Conservation (phyloP, 2,797 vertebrate genomes). For the Sphaeramia orbicularis region DNA sequence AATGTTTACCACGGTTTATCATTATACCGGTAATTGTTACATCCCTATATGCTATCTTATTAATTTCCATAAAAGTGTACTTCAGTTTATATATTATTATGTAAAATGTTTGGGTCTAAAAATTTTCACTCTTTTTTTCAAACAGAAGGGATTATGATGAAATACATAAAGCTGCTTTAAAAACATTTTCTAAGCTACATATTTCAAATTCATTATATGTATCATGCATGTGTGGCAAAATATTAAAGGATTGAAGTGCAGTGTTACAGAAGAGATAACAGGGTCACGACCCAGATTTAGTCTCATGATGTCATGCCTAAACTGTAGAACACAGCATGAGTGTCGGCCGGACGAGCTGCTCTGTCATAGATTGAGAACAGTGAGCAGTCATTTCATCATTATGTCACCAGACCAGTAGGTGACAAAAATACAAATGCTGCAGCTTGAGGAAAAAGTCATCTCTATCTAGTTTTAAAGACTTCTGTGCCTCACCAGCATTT, state of each 20-base stretch:
- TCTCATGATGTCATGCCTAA: conserved; percentile 30
- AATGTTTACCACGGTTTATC: no score
- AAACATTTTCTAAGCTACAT: conserved; percentile 14
- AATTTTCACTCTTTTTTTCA: not conserved
- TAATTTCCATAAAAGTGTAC: no score
- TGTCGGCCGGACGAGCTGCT: conserved; percentile 30
- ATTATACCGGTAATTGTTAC: no score
- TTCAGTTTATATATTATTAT: no score
- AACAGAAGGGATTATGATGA: conserved; percentile 14
- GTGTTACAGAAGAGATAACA: conserved; percentile 45
- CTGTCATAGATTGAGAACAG: conserved; percentile 35
- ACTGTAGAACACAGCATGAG: conserved; percentile 11
- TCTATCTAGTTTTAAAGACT: not conserved
- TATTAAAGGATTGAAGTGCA: conserved; percentile 37
- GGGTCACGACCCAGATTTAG: conserved; percentile 58
- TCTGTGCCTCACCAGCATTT: conserved; percentile 9
- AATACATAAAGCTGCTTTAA: conserved; percentile 29
- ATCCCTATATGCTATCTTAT: no score
- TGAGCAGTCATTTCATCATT: conserved; percentile 37
- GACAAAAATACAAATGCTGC: not conserved
- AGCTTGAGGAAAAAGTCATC: not conserved
- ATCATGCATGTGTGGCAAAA: conserved; percentile 29
- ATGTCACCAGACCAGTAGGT: conserved; percentile 38
- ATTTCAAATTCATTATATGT: conserved; percentile 32
- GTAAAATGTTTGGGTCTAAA: conserved; percentile 6